Evolutionary conservation across 2,113 vertebrate species (phyloP).

Genomic region (Notarius lentiginosus): DNA sequence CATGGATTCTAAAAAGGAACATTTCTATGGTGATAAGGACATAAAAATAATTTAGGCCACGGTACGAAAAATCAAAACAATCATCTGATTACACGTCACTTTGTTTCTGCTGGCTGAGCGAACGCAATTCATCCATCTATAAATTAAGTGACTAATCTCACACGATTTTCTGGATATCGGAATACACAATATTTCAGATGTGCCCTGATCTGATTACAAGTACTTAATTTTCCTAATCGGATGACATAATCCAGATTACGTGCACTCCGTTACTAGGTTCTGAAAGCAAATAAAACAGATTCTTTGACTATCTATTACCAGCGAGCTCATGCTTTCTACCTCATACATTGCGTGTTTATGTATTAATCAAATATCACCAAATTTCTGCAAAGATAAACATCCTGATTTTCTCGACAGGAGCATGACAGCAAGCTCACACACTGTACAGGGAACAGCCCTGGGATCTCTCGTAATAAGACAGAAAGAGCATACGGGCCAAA

Average conservation of each 20-base stretch:
- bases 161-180: not conserved
- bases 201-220: not conserved
- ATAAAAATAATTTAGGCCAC: not conserved
- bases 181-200: not conserved
- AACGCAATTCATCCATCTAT: not conserved
- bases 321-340: not conserved
- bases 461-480: conserved; percentile 6
- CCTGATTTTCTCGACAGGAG: conserved; percentile 4
- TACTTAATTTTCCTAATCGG: not conserved
- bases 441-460: conserved; percentile 3
- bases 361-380: conserved; percentile 34
- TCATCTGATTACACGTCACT: not conserved
- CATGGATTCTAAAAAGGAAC: not conserved
- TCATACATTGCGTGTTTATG: not conserved
- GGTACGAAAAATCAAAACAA: not conserved
- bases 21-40: not conserved
- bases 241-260: not conserved
- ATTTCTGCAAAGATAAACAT: conserved; percentile 15
- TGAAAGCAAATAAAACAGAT: not conserved
- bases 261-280: not conserved
- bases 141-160: not conserved
- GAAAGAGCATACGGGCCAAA: not conserved
- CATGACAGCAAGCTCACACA: not conserved
- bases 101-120: not conserved
- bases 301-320: not conserved